Evolutionary conservation across 2,888 invertebrate species (phyloP).

Genomic region (Andrena minutula): DNA sequence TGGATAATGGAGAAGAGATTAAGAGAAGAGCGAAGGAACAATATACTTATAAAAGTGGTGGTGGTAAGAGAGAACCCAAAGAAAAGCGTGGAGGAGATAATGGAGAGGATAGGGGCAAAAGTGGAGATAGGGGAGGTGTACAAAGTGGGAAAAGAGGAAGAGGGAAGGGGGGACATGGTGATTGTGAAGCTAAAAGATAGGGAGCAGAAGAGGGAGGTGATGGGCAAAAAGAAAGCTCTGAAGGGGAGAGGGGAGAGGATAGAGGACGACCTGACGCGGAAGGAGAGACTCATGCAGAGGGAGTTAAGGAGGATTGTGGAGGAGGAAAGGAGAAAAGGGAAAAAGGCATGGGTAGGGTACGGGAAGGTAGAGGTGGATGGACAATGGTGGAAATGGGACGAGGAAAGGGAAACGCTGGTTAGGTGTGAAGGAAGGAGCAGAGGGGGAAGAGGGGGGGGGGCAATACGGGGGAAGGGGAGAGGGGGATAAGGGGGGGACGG

Average conservation of each 20-base stretch:
- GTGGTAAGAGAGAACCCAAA: background rate
- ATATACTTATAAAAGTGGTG: background rate
- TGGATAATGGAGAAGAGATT: no score
- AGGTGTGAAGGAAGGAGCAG: background rate
- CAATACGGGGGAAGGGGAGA: background rate
- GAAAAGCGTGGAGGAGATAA: background rate
- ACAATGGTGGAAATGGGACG: background rate
- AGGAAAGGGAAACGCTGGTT: fast-evolving
- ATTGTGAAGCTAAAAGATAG: background rate
- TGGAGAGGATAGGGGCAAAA: background rate
- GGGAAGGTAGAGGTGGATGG: background rate
- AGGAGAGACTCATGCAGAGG: no score
- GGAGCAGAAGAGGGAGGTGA: background rate
- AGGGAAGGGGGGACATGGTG: background rate
- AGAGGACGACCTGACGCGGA: no score
- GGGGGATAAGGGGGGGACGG: background rate
- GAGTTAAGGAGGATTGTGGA: background rate
- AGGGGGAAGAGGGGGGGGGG: background rate
- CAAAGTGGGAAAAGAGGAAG: background rate
- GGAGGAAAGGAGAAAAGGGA: no score
- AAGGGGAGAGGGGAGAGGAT: background rate
- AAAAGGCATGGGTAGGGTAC: background rate
- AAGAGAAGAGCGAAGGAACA: background rate
- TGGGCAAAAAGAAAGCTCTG: background rate
- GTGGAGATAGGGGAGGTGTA: background rate